phyloP scores from a whole-genome alignment of 2,113 vertebrate genomes.

The Pseudorhombus dupliciocellatus region DNA sequence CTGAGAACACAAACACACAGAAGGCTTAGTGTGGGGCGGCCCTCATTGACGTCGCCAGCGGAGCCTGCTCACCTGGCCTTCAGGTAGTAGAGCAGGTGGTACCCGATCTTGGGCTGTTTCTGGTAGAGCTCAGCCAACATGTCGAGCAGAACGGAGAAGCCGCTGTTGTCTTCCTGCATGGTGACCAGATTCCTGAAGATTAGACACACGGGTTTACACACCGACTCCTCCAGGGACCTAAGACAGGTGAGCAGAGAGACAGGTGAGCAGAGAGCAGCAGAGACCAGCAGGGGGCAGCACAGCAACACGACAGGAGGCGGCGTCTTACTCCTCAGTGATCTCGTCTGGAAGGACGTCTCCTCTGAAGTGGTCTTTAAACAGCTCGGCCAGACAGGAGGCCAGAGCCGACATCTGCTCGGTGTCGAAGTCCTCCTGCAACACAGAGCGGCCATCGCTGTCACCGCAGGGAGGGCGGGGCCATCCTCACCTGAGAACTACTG shows the following conservation, averaged over 20 bases:
- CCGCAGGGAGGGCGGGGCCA: too few species aligned
- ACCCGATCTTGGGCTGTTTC: conserved; percentile 98
- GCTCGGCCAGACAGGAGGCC: conserved; percentile 92
- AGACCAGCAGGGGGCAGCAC: not conserved
- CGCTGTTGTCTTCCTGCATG: conserved; percentile 97
- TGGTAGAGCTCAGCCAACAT: conserved; percentile 95
- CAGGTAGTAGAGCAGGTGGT: conserved; percentile 96
- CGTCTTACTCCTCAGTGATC: conserved; percentile 91
- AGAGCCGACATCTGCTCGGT: conserved; percentile 91
- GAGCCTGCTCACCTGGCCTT: conserved; percentile 86
- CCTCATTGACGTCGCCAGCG: not conserved
- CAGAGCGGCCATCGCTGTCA: too few species aligned
- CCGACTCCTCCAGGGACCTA: conserved; percentile 95
- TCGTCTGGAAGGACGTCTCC: conserved; percentile 96
- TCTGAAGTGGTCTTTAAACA: conserved; percentile 94
- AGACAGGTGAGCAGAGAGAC: not conserved
- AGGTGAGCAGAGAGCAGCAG: not conserved
- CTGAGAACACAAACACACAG: conserved; percentile 65
- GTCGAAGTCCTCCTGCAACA: conserved; percentile 93
- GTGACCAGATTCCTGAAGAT: conserved; percentile 97
- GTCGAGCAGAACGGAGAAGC: conserved; percentile 93
- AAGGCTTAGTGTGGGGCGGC: not conserved
- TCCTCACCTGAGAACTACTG: too few species aligned
- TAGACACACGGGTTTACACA: conserved; percentile 94
- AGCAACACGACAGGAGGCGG: not conserved